Conservation (phyloP, 2,113 vertebrate species). For the Peromyscus californicus region DNA sequence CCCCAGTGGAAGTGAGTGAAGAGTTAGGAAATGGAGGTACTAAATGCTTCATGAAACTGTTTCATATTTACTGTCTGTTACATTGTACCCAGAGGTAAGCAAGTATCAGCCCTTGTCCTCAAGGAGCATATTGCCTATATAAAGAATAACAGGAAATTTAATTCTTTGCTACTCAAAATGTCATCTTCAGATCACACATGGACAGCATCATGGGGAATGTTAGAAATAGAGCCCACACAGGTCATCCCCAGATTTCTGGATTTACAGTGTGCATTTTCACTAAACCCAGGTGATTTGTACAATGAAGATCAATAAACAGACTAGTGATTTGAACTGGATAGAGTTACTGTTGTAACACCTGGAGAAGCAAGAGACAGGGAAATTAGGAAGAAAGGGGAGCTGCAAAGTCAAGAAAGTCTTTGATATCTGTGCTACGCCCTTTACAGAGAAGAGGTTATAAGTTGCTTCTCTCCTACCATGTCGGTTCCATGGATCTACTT, state of each 20-base stretch:
- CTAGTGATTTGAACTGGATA: neutral
- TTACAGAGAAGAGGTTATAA: neutral
- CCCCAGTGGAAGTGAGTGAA: neutral
- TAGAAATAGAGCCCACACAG: neutral
- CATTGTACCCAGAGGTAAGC: neutral
- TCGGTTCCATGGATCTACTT: no score
- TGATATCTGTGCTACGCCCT: neutral
- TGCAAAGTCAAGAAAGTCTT: neutral
- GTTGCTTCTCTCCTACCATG: no score
- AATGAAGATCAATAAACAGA: neutral
- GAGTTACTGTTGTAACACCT: neutral
- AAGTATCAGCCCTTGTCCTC: neutral
- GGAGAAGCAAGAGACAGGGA: neutral
- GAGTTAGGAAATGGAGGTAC: neutral
- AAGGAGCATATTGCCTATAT: neutral
- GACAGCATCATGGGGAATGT: neutral
- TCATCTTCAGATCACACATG: neutral
- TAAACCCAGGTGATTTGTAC: neutral
- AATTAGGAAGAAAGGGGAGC: neutral
- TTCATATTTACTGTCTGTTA: neutral
- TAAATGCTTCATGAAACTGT: neutral
- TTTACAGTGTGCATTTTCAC: neutral
- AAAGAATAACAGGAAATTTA: neutral
- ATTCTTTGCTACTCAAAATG: slow-evolving; percentile 46
- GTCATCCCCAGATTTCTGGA: neutral